Evolutionary conservation across 2,113 vertebrate genomes (phyloP).

Genomic region (Brachypodius melanocephalos): DNA sequence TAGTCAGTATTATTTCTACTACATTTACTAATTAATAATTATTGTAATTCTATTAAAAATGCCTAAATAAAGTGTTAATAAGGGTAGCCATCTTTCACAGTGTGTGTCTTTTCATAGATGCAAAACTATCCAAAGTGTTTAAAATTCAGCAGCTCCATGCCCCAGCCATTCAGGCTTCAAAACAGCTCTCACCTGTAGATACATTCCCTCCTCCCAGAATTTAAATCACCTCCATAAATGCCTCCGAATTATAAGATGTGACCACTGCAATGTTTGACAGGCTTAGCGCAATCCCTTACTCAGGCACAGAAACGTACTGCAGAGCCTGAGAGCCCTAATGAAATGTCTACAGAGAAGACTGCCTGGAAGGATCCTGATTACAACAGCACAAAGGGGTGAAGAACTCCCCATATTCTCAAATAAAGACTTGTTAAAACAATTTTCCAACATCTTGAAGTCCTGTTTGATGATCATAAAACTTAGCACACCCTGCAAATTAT

Average conservation of each 20-base stretch:
- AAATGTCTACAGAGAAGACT: neutral
- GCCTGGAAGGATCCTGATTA: neutral
- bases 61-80: neutral
- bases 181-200: neutral
- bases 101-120: neutral
- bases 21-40: neutral
- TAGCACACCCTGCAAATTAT: neutral
- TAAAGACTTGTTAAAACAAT: neutral
- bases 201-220: neutral
- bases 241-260: rapidly evolving
- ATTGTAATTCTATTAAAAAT: neutral
- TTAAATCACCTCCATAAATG: neutral
- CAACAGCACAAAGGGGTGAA: neutral
- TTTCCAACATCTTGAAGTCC: neutral
- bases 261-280: neutral
- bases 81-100: neutral
- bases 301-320: rapidly evolving
- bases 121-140: neutral
- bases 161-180: neutral
- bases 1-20: neutral
- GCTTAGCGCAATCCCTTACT: neutral
- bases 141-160: neutral
- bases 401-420: neutral
- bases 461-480: neutral
- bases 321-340: neutral